Conservation (phyloP, 1,140 invertebrate genomes). For the Schlechtendalia chinensis region DNA sequence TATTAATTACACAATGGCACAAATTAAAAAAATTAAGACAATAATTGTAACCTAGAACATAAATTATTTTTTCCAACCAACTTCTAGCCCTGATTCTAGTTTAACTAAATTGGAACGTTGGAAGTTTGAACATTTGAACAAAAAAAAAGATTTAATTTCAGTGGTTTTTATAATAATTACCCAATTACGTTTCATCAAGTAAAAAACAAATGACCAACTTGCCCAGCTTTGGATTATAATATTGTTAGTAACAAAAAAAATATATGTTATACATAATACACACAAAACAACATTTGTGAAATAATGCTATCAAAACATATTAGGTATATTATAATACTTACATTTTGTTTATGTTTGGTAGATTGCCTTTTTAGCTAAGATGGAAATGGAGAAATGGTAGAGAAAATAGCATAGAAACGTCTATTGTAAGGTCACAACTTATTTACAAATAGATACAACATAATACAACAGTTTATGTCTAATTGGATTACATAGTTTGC, state of each 20-base stretch:
- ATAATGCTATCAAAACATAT: conserved; percentile 1
- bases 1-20: no score
- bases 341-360: neutral
- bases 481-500: conserved; percentile 1
- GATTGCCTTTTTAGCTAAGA: conserved; percentile 22
- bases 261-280: neutral
- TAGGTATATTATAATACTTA: conserved; percentile 9
- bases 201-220: no score
- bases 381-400: conserved; percentile 16
- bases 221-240: no score
- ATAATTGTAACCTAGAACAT: no score
- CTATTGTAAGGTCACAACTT: neutral
- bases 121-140: no score
- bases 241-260: neutral
- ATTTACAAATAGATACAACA: neutral
- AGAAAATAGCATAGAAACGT: conserved; percentile 3
- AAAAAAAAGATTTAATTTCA: no score
- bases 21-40: no score
- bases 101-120: no score
- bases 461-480: conserved; percentile 14
- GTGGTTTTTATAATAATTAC: no score
- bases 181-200: no score
- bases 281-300: neutral
- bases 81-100: no score
- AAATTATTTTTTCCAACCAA: no score